Evolutionary conservation across 2,113 vertebrate species (phyloP), one percentile per base, ranked within the genome.

Genomic region (Lepisosteus osseus): DNA sequence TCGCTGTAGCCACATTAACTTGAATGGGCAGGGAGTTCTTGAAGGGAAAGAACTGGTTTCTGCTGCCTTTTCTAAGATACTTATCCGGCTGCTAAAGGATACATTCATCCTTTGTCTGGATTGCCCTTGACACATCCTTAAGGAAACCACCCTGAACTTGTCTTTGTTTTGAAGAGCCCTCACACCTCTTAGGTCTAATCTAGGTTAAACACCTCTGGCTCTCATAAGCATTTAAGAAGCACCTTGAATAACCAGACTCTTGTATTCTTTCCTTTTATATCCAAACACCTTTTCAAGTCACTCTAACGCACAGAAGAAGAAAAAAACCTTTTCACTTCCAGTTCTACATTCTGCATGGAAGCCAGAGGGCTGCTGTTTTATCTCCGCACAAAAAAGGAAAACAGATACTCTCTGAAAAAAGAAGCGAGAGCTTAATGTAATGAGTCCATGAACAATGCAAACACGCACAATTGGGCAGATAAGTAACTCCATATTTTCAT

Each of bases 31-130:
- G 85, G 80, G 79, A 86, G 75, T 89, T 84, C 83, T 82, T 83
- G 84, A 78, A 89, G 86, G 88, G 85, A 88, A 88, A 89, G 86
- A 86, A 88, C 82, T 76, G 85, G 91, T 86, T 90, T 83, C 79
- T 71, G 76, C 86, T 84, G 86, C 89, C 90, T 88, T 89, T 84
- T 84, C 86, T 84, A 83, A 92, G 91, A 94, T 94, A 87, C 89
- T 92, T 92, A 95, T 95, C 94, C 85, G 77, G 77, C 82, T 85
- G 87, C 85, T 92, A 93, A 93, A 92, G 90, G 88, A 95, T 89
- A 93, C 91, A 90, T 93, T 89, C 83, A 81, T 92, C 92, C 93
- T 94, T 93, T 94, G 91, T 93, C 89, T 91, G 89, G 83, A 87
- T 89, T 91, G 91, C 93, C 92, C 94, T 94, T 92, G 92, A 93